These are phyloP conservation scores for Caenorhabditis sinica DNA, from an alignment of 2,888 invertebrate genomes.

Conservation along the genomic window DNA sequence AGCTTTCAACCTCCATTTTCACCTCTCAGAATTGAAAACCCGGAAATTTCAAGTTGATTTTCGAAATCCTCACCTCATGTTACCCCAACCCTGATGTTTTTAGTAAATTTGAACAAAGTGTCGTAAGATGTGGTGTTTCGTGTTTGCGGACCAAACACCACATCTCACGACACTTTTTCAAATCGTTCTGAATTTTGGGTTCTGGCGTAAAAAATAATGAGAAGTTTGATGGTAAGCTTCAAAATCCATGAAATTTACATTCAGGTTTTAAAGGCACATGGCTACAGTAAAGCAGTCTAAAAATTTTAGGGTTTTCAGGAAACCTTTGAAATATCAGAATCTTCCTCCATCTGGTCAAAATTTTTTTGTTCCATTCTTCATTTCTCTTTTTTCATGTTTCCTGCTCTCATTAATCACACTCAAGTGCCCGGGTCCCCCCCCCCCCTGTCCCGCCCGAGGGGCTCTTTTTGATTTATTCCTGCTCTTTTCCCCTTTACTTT, in stretches of 20 bases:
- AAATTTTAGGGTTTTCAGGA: neutral
- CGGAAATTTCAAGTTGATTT: neutral
- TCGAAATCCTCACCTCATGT: neutral
- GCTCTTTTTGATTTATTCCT: neutral
- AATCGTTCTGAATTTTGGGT: neutral
- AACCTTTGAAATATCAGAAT: no score
- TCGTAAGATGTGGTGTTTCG: neutral
- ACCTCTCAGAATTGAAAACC: no score
- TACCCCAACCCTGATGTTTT: neutral
- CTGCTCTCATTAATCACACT: constrained; percentile 43
- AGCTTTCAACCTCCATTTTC: no score
- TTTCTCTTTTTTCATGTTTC: neutral
- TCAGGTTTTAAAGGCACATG: no score
- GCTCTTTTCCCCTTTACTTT: no score
- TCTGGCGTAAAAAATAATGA: neutral
- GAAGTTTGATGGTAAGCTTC: neutral
- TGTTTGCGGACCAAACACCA: neutral
- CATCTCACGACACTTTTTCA: neutral
- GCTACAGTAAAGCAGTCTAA: no score
- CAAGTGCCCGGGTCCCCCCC: constrained; percentile 6
- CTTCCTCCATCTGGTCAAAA: neutral
- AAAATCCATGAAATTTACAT: no score
- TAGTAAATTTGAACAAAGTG: neutral
- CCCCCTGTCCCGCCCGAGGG: neutral
- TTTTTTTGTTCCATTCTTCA: neutral